These are phyloP conservation scores for Drosophila fuyamai DNA, from an alignment of 1,140 invertebrate genomes.

Conservation along the genomic window DNA sequence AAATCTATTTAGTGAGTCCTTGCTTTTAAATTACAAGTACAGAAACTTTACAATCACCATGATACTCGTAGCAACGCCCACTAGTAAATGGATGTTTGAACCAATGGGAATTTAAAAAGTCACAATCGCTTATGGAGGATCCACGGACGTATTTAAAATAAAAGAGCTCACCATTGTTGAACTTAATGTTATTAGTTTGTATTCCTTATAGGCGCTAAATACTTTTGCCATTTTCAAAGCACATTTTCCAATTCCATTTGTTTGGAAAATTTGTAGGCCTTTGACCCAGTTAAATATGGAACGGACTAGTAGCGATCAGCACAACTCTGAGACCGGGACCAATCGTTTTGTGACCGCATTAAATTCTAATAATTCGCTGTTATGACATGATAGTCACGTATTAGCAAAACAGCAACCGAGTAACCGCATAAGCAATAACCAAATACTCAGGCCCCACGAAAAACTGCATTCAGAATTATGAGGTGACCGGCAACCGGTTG, in stretches of 20 bases:
- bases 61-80: slow-evolving; percentile 34
- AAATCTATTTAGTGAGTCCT: no score
- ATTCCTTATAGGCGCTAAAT: no score
- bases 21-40: no score
- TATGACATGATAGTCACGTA: slow-evolving; percentile 83
- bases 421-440: slow-evolving; percentile 37
- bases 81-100: slow-evolving; percentile 14
- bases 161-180: no score
- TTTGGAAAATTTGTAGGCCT: slow-evolving; percentile 7
- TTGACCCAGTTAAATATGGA: slow-evolving; percentile 47
- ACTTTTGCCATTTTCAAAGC: no score
- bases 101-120: slow-evolving; percentile 48
- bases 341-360: slow-evolving; percentile 59
- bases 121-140: slow-evolving; percentile 25
- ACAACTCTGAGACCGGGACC: slow-evolving; percentile 17
- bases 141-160: no score
- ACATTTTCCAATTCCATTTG: background rate
- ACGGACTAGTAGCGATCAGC: slow-evolving; percentile 8
- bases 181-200: no score
- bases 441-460: slow-evolving; percentile 52
- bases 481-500: slow-evolving; percentile 67
- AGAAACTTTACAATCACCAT: no score
- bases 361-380: slow-evolving; percentile 83
- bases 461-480: slow-evolving; percentile 74
- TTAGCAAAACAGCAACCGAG: slow-evolving; percentile 69